phyloP scores from a whole-genome alignment of 2,797 vertebrate species.

The Liasis olivaceus region DNA sequence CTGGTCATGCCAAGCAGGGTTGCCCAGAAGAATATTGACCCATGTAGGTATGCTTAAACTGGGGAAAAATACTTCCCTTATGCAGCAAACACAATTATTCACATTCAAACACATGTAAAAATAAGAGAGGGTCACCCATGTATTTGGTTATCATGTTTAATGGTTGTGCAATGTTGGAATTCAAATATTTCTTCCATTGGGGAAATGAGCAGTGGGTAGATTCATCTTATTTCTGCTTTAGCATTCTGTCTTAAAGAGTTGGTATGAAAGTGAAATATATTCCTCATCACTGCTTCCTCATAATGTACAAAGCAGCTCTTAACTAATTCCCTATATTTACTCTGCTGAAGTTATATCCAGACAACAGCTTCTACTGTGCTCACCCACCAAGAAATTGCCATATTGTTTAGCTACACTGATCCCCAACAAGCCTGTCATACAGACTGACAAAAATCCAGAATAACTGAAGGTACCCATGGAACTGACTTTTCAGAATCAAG shows the following conservation, averaged over 20 bases:
- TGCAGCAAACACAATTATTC: neutral
- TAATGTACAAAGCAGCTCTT: neutral
- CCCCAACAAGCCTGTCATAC: neutral
- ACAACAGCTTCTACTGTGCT: neutral
- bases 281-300: neutral
- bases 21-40: slow-evolving; percentile 8
- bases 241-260: neutral
- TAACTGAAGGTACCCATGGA: neutral
- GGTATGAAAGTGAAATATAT: neutral
- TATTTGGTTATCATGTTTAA: neutral
- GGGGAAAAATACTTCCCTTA: neutral
- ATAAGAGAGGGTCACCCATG: neutral
- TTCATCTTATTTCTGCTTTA: neutral
- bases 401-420: neutral
- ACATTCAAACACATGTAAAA: neutral
- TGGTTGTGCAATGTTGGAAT: neutral
- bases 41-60: neutral
- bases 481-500: neutral
- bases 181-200: neutral
- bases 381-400: neutral
- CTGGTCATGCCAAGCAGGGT: neutral
- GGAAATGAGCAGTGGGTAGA: neutral
- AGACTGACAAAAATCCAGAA: neutral
- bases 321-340: neutral
- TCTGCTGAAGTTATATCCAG: neutral